Evolutionary conservation across 2,888 invertebrate genomes (phyloP), one percentile per base, ranked within the genome.

Genomic region (Macaria liturata): DNA sequence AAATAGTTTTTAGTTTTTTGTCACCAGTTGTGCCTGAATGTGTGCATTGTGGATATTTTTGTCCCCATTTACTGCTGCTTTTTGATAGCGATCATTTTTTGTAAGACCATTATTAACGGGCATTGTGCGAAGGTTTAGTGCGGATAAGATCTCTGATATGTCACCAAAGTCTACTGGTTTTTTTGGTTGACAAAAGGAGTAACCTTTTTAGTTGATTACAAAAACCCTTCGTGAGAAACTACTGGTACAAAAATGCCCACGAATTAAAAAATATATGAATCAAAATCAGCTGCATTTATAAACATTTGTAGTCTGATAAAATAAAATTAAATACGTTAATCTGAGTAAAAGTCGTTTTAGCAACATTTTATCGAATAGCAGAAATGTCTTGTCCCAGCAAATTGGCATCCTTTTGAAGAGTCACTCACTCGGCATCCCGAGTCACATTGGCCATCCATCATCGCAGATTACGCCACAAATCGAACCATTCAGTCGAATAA

Each of bases 21-120:
- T 88, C 86, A 80, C 78, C 76, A 72, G 71, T 69, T 71, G 71
- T 73, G 72, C 68, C 69, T 71, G 70, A 77, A 77, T 83, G 78
- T 80, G 76, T 80, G 76, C 80, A 80, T 84, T 83, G 76, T 83
- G 78, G 80, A 81, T 81, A 84, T 87, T 83, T 86, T 81, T 84
- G 85, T 87, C 85, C 91, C 90, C 86, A 62, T 86, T 83, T 82
- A 75, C 70, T 80, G 75, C 74, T 78, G 81, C 81, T 88, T 85
- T 89, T 88, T 88, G 87, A 91, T 91, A 87, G 79, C 81, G 84
- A 91, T 90, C 86, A 81, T 83, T 91, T 90, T 90, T 91, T 91
- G 83, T 86, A 72, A 71, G 71, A 67, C 88, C 82, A 87, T 91
- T 91, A 91, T 90, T 86, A 85, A 78, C 72, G 70, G 61, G 80